Percentiles rank a stretch among this genome's conserved stretches.
Evolutionary conservation across 2,888 invertebrate genomes (phyloP).

Genomic region (Eupeodes latifasciatus): DNA sequence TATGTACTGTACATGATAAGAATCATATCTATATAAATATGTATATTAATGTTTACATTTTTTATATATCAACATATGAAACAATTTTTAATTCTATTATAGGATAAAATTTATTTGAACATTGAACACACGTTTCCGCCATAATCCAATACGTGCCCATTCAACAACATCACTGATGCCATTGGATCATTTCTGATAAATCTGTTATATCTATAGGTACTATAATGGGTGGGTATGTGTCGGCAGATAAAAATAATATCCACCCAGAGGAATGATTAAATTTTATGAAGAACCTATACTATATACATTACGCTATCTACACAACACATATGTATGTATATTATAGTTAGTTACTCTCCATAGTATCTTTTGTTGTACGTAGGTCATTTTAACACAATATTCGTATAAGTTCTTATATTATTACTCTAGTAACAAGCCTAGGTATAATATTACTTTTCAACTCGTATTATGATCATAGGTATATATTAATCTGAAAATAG

Average conservation of each 20-base stretch:
- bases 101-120: not conserved
- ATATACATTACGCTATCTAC: not conserved
- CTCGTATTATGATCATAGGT: no score
- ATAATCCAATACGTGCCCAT: not conserved
- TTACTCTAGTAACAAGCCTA: no score
- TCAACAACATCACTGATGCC: not conserved
- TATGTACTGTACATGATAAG: no score
- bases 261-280: conserved; percentile 1
- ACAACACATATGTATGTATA: not conserved
- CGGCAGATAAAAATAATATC: not conserved
- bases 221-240: no score
- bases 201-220: not conserved
- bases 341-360: no score
- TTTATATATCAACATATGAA: not conserved
- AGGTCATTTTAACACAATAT: no score
- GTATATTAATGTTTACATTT: not conserved
- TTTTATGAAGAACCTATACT: not conserved
- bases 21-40: no score
- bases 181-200: conserved; percentile 17
- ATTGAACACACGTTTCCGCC: conserved; percentile 7
- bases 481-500: no score
- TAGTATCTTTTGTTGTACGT: no score
- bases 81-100: not conserved
- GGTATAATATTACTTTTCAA: no score
- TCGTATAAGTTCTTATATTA: no score